Evolutionary conservation across 2,888 invertebrate genomes (phyloP).

Genomic region (Mylabris sibirica): DNA sequence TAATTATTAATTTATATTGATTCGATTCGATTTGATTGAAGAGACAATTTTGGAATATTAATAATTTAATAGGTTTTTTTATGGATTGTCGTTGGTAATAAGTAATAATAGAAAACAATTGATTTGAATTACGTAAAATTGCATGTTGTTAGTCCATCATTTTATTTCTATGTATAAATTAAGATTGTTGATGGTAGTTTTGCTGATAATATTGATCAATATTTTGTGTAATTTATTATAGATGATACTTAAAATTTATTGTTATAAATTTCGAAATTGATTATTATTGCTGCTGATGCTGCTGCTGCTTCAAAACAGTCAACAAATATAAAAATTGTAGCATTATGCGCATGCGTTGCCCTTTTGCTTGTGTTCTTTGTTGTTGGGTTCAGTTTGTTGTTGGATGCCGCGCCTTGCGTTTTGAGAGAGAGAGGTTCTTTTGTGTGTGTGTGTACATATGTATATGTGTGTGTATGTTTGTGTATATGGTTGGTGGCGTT

Average conservation of each 20-base stretch:
- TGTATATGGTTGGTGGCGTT: neutral
- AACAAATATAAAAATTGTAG: conserved; percentile 45
- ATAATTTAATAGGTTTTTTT: neutral
- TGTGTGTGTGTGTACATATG: conserved; percentile 41
- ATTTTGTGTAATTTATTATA: neutral
- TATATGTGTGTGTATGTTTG: neutral
- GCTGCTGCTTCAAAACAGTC: conserved; percentile 25
- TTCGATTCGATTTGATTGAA: neutral
- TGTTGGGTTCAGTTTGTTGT: conserved; percentile 53
- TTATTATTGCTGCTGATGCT: conserved; percentile 22
- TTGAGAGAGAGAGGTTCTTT: conserved; percentile 42
- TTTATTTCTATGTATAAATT: neutral
- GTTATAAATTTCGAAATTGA: neutral
- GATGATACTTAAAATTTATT: neutral
- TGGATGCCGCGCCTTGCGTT: conserved; percentile 54
- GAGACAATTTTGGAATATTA: neutral
- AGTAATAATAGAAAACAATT: conserved; percentile 11
- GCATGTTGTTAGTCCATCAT: conserved; percentile 15
- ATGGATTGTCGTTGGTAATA: neutral
- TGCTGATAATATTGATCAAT: neutral
- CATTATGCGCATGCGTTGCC: conserved; percentile 52
- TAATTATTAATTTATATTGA: neutral
- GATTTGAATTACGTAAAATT: conserved; percentile 13
- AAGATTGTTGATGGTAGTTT: neutral
- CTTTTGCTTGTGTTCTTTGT: conserved; percentile 44